Evolutionary conservation across 1,140 invertebrate genomes (phyloP).

Genomic region (Eumeta japonica): DNA sequence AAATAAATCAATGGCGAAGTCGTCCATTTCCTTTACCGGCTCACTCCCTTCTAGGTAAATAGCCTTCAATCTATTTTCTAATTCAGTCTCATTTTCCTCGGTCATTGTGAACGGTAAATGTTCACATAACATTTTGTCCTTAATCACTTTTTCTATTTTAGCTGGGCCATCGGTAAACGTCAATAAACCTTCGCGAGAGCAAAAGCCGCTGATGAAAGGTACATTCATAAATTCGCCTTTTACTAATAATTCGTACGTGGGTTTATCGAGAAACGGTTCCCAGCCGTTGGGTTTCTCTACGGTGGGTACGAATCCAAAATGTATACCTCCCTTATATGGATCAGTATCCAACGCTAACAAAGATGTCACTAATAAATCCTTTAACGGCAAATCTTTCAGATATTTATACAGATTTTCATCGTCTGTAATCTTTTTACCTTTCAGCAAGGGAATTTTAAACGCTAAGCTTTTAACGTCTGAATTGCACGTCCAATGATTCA

Average conservation of each 20-base stretch:
- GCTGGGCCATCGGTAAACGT: slow-evolving; percentile 15
- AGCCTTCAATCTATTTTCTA: slow-evolving; percentile 30
- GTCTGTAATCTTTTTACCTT: slow-evolving; percentile 19
- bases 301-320: slow-evolving; percentile 47
- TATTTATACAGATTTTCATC: slow-evolving; percentile 26
- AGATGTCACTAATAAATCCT: slow-evolving; percentile 30
- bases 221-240: slow-evolving; percentile 41
- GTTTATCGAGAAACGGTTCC: slow-evolving; percentile 40
- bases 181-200: slow-evolving; percentile 39
- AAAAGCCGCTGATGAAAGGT: slow-evolving; percentile 42
- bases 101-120: slow-evolving; percentile 30
- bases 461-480: slow-evolving; percentile 58
- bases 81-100: slow-evolving; percentile 20
- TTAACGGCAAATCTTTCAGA: slow-evolving; percentile 26
- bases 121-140: slow-evolving; percentile 30
- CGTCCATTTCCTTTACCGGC: slow-evolving; percentile 27
- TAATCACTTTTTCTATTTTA: slow-evolving; percentile 23
- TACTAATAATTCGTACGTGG: slow-evolving; percentile 30
- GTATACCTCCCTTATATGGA: slow-evolving; percentile 21
- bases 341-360: slow-evolving; percentile 19
- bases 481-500: slow-evolving; percentile 63
- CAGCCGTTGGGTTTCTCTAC: slow-evolving; percentile 37
- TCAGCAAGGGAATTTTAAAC: slow-evolving; percentile 21
- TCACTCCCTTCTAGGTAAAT: slow-evolving; percentile 35
- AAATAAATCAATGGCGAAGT: slow-evolving; percentile 41